A percentile compares a stretch with the other conserved stretches of the same genome.
Conservation (phyloP, 2,113 vertebrate genomes). For the Erinaceus europaeus region DNA sequence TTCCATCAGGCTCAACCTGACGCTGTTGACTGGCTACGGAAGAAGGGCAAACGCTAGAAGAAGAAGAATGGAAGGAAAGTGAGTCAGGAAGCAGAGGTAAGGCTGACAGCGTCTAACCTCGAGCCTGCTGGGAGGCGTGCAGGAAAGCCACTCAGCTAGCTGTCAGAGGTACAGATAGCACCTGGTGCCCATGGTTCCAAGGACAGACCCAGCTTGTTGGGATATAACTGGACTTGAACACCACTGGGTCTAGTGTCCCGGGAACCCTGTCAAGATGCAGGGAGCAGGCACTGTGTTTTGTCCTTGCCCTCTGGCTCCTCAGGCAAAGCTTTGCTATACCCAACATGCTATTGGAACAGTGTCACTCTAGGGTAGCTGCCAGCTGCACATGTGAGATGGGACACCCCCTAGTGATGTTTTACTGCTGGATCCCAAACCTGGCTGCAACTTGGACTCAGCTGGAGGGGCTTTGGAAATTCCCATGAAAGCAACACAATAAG, state of each 20-base stretch:
- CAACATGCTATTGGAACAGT: no score
- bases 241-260: neutral
- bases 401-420: neutral
- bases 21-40: no score
- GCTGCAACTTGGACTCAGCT: neutral
- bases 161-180: neutral
- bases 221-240: neutral
- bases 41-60: no score
- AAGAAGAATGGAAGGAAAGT: neutral
- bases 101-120: neutral
- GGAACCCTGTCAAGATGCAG: neutral
- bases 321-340: neutral
- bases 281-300: no score
- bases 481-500: neutral
- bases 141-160: neutral
- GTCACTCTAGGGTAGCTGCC: neutral
- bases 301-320: no score
- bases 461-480: neutral
- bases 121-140: neutral
- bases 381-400: neutral
- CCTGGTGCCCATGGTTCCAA: neutral
- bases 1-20: no score
- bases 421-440: neutral
- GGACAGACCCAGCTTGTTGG: neutral
- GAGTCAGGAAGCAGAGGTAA: slow-evolving; percentile 7